Evolutionary conservation across 2,797 vertebrate genomes (phyloP), one percentile per base, ranked within the genome.

Genomic region (Anomalospiza imberbis): DNA sequence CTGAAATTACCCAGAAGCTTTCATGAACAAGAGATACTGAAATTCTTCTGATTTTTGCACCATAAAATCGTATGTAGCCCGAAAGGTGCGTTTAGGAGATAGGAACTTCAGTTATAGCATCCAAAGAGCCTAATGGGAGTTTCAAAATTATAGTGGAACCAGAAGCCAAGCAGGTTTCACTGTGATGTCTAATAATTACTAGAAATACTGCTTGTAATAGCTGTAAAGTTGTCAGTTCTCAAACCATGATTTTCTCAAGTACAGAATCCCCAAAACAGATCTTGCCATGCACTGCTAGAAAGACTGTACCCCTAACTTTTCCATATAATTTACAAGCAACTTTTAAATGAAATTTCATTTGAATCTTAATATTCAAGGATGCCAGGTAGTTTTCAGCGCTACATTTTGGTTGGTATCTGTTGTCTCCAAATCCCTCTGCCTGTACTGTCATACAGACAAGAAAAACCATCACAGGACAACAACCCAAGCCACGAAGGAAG

Each of bases 41-140:
- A 92, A 75, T 36, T 88, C 76, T 57, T 78, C 62, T 86, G 66
- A 77, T 63, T 93, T 91, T 42, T 74, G 17, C 87, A 86, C 55
- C 60, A 60, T n/a, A 81, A 88, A 92, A 83, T 80, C 1, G 0
- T 29, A 66, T 12, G 60, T 66, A 81, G 58, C n/a, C 80, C 0
- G 0, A 89, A 93, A 94, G 82, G 89, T 93, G 90, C 61, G 67
- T 93, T 93, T 78, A 88, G 91, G 89, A 95, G 87, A 94, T 88
- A 95, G 18, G 93, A 85, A 88, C 58, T 88, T 55, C 89, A 89
- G 58, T 81, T 78, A 78, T 13, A 62, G 62, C 47, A 92, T 66
- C 62, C 75, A 70, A 72, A 1, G 7, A 91, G 40, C 71, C 73
- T 92, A 81, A 91, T 31, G 32, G 66, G 62, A 80, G 26, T 42